A percentile compares a stretch with the other conserved stretches of the same genome.
Conservation (phyloP, 2,888 invertebrate species). For the Ophion slaviceki region DNA sequence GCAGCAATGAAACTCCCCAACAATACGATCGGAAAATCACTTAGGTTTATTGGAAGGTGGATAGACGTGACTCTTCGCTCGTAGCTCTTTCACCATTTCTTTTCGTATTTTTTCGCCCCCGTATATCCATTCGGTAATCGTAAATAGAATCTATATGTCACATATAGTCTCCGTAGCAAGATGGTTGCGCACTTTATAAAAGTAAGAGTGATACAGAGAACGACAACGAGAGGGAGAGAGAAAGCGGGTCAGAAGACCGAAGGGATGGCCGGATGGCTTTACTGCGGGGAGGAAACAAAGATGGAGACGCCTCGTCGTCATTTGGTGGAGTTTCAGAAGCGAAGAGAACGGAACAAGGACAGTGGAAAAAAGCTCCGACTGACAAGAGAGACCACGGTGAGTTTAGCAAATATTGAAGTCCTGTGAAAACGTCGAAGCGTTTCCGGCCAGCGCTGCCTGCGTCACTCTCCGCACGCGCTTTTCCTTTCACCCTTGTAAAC, state of each 20-base stretch:
- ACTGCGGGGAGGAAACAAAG: constrained; percentile 63
- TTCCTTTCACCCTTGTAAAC: constrained; percentile 55
- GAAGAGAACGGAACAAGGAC: constrained; percentile 36
- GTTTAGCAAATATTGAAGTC: constrained; percentile 80
- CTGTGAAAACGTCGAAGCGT: constrained; percentile 70
- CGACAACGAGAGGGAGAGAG: constrained; percentile 25
- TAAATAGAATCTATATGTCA: constrained; percentile 77
- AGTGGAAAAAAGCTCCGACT: constrained; percentile 37
- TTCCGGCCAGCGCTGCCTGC: constrained; percentile 54
- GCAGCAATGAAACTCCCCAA: constrained; percentile 76
- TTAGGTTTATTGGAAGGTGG: constrained; percentile 73
- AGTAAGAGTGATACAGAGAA: constrained; percentile 54
- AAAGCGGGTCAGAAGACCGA: not conserved
- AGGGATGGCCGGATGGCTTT: constrained; percentile 49
- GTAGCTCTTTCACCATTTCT: constrained; percentile 18
- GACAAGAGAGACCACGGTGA: constrained; percentile 67
- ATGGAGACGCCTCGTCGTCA: constrained; percentile 48
- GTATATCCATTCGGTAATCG: constrained; percentile 73
- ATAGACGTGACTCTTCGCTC: constrained; percentile 59
- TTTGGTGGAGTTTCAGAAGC: constrained; percentile 45
- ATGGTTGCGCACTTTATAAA: constrained; percentile 79
- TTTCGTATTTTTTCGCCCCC: constrained; percentile 26
- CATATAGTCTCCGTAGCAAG: constrained; percentile 66
- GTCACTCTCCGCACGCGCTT: constrained; percentile 35
- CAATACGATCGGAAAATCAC: constrained; percentile 79